Evolutionary conservation across 2,888 invertebrate species (phyloP), one percentile per base, ranked within the genome.

Genomic region (Tigriopus californicus): DNA sequence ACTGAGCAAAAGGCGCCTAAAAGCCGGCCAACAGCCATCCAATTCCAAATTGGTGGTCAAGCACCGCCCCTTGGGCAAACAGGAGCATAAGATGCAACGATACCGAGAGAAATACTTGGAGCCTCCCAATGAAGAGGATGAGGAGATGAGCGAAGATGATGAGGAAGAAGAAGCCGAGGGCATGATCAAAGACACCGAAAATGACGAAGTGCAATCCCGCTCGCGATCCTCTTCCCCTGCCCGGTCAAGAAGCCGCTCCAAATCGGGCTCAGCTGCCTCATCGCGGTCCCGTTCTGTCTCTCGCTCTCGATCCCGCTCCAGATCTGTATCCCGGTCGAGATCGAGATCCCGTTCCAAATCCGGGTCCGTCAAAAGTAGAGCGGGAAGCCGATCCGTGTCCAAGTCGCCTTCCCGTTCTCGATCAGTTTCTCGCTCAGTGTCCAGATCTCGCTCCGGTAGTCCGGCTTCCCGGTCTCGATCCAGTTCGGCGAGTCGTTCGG

Each of bases 1-100:
- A 4, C 75, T 95, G 61, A 94, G 88, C 65, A 95, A 95, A 71
- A 79, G 95, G 13, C 79, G 95, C 56, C 86, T 90, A 53, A 83
- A 85, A 65, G 75, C 75, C 60, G 82, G 81, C 1, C 79, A 80
- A 62, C 78, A 75, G 61, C 82, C 77, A 63, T 81, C 79, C 51
- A 83, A 86, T 65, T 88, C 89, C 0, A 74, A 86, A 55, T 75
- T 95, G 47, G 83, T 94, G 44, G 92, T 95, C 2, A 85, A 85
- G 56, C 94, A 95, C 71, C 76, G 92, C 44, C 83, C 88, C 5
- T 76, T 94, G 66, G 83, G 85, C 68, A 85, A 83, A 0, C 75
- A 79, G 49, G 94, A 95, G 70, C 83, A 85, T 69, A 80, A 83
- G 62, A 85, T 89, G 79, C 86, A 92, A 64, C 73, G 88, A 56